Evolutionary conservation across 2,888 invertebrate species (phyloP).

Genomic region (Nudaria mundana): DNA sequence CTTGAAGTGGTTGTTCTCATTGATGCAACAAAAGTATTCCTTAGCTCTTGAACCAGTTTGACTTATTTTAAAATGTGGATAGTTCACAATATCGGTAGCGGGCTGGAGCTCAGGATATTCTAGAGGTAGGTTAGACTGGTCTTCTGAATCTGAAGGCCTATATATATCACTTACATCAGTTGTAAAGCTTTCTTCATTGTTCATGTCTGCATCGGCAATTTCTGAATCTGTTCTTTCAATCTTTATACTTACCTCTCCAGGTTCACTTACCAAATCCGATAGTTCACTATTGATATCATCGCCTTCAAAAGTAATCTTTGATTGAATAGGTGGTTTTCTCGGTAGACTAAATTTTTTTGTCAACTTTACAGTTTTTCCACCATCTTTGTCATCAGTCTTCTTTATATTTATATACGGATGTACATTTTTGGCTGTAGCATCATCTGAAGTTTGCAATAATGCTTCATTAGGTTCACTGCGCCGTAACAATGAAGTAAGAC

Average conservation of each 20-base stretch:
- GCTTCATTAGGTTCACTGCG: slow-evolving; percentile 19
- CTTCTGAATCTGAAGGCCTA: slow-evolving; percentile 2
- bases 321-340: slow-evolving; percentile 36
- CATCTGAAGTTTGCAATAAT: not conserved
- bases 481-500: slow-evolving; percentile 37
- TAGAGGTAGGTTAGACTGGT: slow-evolving; percentile 6
- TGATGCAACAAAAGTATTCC: slow-evolving; percentile 69
- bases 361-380: slow-evolving; percentile 2
- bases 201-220: slow-evolving; percentile 16
- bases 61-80: slow-evolving; percentile 62
- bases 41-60: slow-evolving; percentile 50
- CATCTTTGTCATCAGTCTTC: slow-evolving; percentile 1
- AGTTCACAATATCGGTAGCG: slow-evolving; percentile 37
- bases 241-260: slow-evolving; percentile 23
- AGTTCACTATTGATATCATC: slow-evolving; percentile 37
- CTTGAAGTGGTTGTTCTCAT: slow-evolving; percentile 59
- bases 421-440: too few species aligned
- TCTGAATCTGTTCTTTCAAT: slow-evolving; percentile 19
- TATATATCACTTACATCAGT: slow-evolving; percentile 7
- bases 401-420: too few species aligned
- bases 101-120: not conserved
- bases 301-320: slow-evolving; percentile 62
- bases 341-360: not conserved
- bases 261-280: slow-evolving; percentile 19
- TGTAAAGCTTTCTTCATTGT: slow-evolving; percentile 13